Percentiles rank a stretch among this genome's conserved stretches.
Conservation (phyloP, 30 jellyfish, hydroid and myxozoan genomes). For the Pelagia noctiluca region DNA sequence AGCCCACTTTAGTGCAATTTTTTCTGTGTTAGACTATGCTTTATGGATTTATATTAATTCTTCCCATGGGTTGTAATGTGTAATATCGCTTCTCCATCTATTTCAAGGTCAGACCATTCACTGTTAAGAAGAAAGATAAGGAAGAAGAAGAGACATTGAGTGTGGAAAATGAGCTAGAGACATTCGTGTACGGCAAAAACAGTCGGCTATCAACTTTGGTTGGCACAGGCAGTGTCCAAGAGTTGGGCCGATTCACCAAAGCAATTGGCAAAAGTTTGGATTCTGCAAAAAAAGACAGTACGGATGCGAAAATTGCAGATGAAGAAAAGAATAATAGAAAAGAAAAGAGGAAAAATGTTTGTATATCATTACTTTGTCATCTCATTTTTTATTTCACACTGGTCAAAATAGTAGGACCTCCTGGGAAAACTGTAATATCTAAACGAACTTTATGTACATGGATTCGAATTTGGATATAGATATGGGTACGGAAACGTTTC, state of each 20-base stretch:
- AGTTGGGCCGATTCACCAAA: constrained; percentile 30
- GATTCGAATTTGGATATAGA: too few relatives aligned
- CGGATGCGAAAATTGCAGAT: neutral
- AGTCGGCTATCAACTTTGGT: constrained; percentile 25
- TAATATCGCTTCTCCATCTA: neutral
- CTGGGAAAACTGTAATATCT: too few relatives aligned
- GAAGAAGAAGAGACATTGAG: neutral
- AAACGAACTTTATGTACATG: too few relatives aligned
- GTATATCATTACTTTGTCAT: neutral
- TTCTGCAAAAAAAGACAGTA: constrained; percentile 40
- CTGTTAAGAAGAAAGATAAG: neutral
- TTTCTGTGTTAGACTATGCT: too few relatives aligned
- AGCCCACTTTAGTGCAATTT: too few relatives aligned
- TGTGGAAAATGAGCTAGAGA: constrained; percentile 32
- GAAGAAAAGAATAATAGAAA: constrained; percentile 8
- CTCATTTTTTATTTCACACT: neutral
- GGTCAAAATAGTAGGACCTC: too few relatives aligned
- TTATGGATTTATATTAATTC: too few relatives aligned
- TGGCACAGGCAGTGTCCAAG: constrained; percentile 47
- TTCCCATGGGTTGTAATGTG: neutral
- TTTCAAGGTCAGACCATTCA: constrained; percentile 27
- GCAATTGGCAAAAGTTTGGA: constrained; percentile 38
- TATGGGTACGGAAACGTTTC: too few relatives aligned
- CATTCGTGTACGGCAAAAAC: constrained; percentile 22
- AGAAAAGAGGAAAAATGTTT: constrained; percentile 32